These are phyloP conservation scores for Nebria salina DNA, from an alignment of 2,888 invertebrate genomes.

Conservation along the genomic window DNA sequence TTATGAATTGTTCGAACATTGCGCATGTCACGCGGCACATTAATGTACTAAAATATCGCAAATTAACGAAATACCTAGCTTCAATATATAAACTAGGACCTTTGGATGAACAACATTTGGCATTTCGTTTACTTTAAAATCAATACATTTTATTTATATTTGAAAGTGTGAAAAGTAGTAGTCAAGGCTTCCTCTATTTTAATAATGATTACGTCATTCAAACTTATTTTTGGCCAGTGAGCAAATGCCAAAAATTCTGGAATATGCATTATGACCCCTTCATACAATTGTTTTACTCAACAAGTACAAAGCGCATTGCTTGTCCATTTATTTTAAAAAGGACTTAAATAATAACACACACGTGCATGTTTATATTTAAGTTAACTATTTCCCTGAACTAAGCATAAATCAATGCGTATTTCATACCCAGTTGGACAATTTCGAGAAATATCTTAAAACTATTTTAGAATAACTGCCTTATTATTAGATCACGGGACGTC, in stretches of 20 bases:
- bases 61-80: too few species aligned
- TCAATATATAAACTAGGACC: too few species aligned
- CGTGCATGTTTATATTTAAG: background rate
- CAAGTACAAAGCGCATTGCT: background rate
- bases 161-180: background rate
- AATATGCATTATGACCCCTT: background rate
- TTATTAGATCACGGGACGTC: background rate
- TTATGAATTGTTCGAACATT: too few species aligned
- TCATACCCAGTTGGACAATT: background rate
- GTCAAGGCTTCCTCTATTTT: background rate
- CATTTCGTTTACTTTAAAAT: background rate
- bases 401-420: background rate
- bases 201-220: background rate
- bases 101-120: background rate
- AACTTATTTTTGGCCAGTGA: background rate
- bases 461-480: background rate
- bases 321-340: background rate
- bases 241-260: background rate
- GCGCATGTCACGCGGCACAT: too few species aligned
- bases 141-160: background rate
- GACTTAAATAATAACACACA: background rate
- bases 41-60: too few species aligned
- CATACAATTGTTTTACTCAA: background rate
- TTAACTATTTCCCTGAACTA: background rate
- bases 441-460: background rate